Evolutionary conservation across 1,140 invertebrate genomes (phyloP), one percentile per base, ranked within the genome.

Genomic region (Drepana arcuata): DNA sequence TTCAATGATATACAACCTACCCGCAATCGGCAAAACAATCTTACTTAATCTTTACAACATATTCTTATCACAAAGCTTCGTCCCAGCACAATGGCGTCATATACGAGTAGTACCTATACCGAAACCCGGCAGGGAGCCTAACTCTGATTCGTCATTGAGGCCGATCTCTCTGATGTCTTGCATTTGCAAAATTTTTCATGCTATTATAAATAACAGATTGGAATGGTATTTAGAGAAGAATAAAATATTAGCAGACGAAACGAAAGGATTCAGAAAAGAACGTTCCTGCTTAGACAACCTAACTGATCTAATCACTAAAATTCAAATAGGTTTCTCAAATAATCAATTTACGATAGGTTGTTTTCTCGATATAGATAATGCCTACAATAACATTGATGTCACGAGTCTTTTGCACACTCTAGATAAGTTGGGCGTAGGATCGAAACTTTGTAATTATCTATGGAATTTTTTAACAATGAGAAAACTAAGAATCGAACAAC

Each of bases 11-110:
- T 31, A 24, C 16, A 9, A 50, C 15, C 11, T 51, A 14, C 37
- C 52, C 9, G 10, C 10, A 2, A 38, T 30, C 16, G 41, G 24
- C 7, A 45, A 41, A 24, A 1, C 2, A 1, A 10, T 38, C 2
- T 30, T 55, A 24, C 2, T 51, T 5, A 10, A 16, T n/a, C 1
- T 56, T 27, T 56, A 32, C 27, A 56, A 56, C 24, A 10, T 10
- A 23, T 24, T 50, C 27, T 30, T 41, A 2, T 14, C 10, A 2
- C 7, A 3, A 2, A 24, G 31, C 15, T 33, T 35, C 26, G 21
- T 54, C 14, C 74, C 67, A 2, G 16, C 14, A 1, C 41, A 54
- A 7, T 79, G 64, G 62, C 63, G 75, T 43, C 28, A 47, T 10
- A 58, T 70, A 1, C 15, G 45, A 16, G 44, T 78, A 5, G 46